Percentiles rank a stretch among this genome's conserved stretches.
phyloP scores from a whole-genome alignment of 2,888 invertebrate species.

The Philaethria dido region DNA sequence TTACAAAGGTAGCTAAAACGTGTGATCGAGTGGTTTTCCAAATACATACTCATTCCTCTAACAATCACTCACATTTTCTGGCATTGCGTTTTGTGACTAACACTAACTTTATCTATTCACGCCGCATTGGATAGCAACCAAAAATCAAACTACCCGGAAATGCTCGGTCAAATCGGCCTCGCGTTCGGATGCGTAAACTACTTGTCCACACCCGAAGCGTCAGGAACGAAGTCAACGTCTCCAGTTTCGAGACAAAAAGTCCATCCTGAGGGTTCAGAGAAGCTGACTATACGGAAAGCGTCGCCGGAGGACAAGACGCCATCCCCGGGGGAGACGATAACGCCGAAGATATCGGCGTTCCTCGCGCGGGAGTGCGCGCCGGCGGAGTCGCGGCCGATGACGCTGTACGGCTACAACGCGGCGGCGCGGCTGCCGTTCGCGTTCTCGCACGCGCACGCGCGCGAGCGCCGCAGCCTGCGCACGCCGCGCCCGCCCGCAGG shows the following conservation, averaged over 20 bases:
- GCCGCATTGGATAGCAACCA: slow-evolving; percentile 64
- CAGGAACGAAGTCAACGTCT: slow-evolving; percentile 56
- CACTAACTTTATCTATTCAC: slow-evolving; percentile 48
- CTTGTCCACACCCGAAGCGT: slow-evolving; percentile 66
- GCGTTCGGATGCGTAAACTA: slow-evolving; percentile 82
- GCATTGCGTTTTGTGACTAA: slow-evolving; percentile 44
- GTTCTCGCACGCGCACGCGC: slow-evolving; percentile 74
- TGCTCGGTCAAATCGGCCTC: slow-evolving; percentile 81
- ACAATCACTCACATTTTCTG: slow-evolving; percentile 35
- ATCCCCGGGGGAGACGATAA: slow-evolving; percentile 67
- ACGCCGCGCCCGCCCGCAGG: slow-evolving; percentile 57
- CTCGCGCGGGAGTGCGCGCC: slow-evolving; percentile 69
- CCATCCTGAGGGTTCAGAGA: slow-evolving; percentile 72
- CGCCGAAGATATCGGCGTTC: slow-evolving; percentile 77
- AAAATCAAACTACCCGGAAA: slow-evolving; percentile 81
- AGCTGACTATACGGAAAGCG: slow-evolving; percentile 53
- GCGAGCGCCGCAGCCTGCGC: slow-evolving; percentile 56
- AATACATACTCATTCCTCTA: slow-evolving; percentile 17
- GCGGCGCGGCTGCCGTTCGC: slow-evolving; percentile 79
- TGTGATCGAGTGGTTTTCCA: slow-evolving; percentile 59
- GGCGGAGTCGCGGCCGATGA: slow-evolving; percentile 74
- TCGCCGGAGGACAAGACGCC: slow-evolving; percentile 73
- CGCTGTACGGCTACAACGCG: slow-evolving; percentile 80
- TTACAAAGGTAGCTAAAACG: slow-evolving; percentile 75
- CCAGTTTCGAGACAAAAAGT: slow-evolving; percentile 66